These are phyloP conservation scores for Rosalia funebris DNA, from an alignment of 2,888 invertebrate species.

Conservation along the genomic window DNA sequence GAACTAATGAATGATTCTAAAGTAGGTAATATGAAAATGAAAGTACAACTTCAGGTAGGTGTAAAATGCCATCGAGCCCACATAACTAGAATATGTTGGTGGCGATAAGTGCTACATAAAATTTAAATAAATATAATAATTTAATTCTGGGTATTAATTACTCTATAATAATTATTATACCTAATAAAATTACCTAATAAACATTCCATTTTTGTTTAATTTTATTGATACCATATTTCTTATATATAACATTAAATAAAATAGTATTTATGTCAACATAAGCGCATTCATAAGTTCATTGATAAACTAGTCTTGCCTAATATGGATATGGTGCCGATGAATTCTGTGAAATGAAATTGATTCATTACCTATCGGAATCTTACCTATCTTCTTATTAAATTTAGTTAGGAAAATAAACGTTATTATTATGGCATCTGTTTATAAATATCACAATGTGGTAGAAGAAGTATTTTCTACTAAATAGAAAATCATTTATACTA, in stretches of 20 bases:
- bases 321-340: slow-evolving; percentile 21
- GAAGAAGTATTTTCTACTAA: no score
- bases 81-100: slow-evolving; percentile 47
- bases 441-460: no score
- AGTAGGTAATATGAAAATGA: no score
- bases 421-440: not conserved
- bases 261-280: no score
- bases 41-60: slow-evolving; percentile 38
- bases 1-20: no score
- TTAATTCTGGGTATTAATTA: not conserved
- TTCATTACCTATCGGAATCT: slow-evolving; percentile 7
- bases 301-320: slow-evolving; percentile 21
- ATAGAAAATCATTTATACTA: no score
- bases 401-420: not conserved
- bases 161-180: not conserved
- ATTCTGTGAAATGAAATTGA: slow-evolving; percentile 13
- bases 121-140: slow-evolving; percentile 14
- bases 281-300: slow-evolving; percentile 17
- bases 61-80: slow-evolving; percentile 41
- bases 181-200: no score
- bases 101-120: slow-evolving; percentile 46
- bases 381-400: not conserved
- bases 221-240: no score
- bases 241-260: no score
- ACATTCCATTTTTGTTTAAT: no score